Base-by-base conservation (phyloP, 1,140 invertebrate genomes). In the Dendrolimus kikuchii region DNA sequence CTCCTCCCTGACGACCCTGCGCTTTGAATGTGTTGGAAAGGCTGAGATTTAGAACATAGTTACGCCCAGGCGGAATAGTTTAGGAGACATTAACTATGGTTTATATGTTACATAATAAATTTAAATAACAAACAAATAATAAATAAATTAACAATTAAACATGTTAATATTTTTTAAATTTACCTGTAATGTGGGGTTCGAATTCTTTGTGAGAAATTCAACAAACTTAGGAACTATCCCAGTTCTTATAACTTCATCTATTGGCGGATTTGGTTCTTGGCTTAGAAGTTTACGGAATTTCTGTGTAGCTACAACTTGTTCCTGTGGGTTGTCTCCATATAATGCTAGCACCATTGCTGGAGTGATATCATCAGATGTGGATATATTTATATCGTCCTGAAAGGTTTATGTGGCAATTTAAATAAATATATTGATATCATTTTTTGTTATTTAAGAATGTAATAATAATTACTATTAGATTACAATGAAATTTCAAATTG, bases 151-250 rank as follows among this genome's bases (percentile, higher is more conserved):
- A 10, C 36, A 10, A 9, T 47, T 47, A 5, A 47, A 9, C 9
- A 47, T 42, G 23, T 23, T 23, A 46, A 5, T 23, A 46, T 10
- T 46, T 23, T 7, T 46, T 5, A 2, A 40, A 36, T 59, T 66
- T 85, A 96, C 95, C 90, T 97, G 95, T 62, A 98, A 86, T 40
- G 94, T 95, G 53, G 92, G 93, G 88, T 98, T 96, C 56, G 88
- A 88, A 71, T 93, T 92, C 84, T 94, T 94, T 73, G 94, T 91
- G 46, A 99, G 89, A 88, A 99, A 98, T 81, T 97, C 93, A 6
- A 99, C 97, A 91, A 99, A 99, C 88, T 92, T 91, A 38, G 97
- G 98, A 57, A 99, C 95, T 76, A 99, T 98, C 68, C 97, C 97
- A 52, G 96, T 96, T 68, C 94, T 90, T 73, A 99, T 99, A n/a